phyloP scores from a whole-genome alignment of 2,113 vertebrate species.

The Corythoichthys intestinalis region DNA sequence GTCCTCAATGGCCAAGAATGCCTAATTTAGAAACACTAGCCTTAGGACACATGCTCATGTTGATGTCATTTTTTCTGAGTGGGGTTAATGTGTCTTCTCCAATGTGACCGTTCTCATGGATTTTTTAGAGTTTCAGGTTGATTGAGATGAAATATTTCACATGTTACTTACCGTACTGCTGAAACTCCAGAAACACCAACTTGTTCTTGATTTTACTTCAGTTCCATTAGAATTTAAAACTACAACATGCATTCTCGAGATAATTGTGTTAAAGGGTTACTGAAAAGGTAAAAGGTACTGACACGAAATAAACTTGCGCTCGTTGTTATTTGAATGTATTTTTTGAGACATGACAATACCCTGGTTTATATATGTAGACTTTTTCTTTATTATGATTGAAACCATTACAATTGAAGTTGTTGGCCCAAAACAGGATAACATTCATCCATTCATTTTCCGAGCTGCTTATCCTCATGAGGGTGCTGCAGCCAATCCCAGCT shows the following conservation, averaged over 20 bases:
- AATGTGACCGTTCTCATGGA: constrained; percentile 48
- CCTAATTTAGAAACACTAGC: constrained; percentile 23
- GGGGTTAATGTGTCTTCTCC: constrained; percentile 30
- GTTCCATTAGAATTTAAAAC: not conserved
- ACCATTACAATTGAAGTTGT: too few relatives aligned
- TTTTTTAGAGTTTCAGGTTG: not conserved
- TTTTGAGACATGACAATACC: too few relatives aligned
- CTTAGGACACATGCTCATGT: constrained; percentile 40
- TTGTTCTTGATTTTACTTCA: not conserved
- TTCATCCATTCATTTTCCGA: too few relatives aligned
- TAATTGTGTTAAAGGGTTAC: not conserved
- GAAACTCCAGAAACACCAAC: not conserved
- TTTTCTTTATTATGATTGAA: too few relatives aligned
- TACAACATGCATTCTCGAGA: not conserved
- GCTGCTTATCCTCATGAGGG: too few relatives aligned
- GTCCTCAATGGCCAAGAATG: constrained; percentile 38
- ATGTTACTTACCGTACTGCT: not conserved
- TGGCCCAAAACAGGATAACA: too few relatives aligned
- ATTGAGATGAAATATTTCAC: not conserved
- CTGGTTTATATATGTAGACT: too few relatives aligned
- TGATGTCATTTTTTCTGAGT: constrained; percentile 30
- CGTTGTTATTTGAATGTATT: too few relatives aligned
- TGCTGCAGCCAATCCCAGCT: too few relatives aligned
- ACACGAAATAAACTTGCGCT: too few relatives aligned
- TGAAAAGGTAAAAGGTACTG: not conserved